A percentile compares a stretch with the other conserved stretches of the same genome.
Evolutionary conservation across 2,113 vertebrate species (phyloP).

Genomic region (Myotis brandtii): DNA sequence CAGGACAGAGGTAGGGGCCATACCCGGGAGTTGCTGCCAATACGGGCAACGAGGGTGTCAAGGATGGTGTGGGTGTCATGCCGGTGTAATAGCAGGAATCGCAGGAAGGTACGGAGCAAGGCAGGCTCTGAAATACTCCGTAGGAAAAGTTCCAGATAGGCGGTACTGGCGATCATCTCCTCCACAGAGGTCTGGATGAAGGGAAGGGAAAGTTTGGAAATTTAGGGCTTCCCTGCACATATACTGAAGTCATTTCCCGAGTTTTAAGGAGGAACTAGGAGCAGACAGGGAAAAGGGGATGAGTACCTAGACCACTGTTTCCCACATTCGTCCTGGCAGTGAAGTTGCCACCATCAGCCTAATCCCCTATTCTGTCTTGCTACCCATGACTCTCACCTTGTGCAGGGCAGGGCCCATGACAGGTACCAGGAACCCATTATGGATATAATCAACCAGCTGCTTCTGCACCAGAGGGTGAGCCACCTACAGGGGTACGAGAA

Average conservation of each 20-base stretch:
- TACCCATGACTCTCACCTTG: slow-evolving; percentile 89
- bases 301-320: background rate
- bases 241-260: background rate
- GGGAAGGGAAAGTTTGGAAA: background rate
- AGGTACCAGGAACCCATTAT: slow-evolving; percentile 96
- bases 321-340: background rate
- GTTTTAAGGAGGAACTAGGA: slow-evolving; percentile 42
- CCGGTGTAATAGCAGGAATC: slow-evolving; percentile 95
- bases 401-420: slow-evolving; percentile 97
- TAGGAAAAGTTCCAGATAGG: slow-evolving; percentile 98
- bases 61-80: slow-evolving; percentile 96
- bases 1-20: slow-evolving; percentile 68
- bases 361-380: background rate
- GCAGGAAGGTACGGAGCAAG: slow-evolving; percentile 96
- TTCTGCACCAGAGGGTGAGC: slow-evolving; percentile 94
- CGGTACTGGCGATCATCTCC: slow-evolving; percentile 98
- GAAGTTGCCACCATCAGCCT: background rate
- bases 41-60: slow-evolving; percentile 95
- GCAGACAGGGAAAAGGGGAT: background rate
- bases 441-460: slow-evolving; percentile 96
- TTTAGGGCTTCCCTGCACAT: slow-evolving; percentile 22
- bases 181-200: slow-evolving; percentile 92
- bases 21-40: slow-evolving; percentile 97
- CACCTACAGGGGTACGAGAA: slow-evolving; percentile 82
- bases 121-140: slow-evolving; percentile 94